phyloP scores from a whole-genome alignment of 2,113 vertebrate genomes.

The Tympanuchus pallidicinctus region DNA sequence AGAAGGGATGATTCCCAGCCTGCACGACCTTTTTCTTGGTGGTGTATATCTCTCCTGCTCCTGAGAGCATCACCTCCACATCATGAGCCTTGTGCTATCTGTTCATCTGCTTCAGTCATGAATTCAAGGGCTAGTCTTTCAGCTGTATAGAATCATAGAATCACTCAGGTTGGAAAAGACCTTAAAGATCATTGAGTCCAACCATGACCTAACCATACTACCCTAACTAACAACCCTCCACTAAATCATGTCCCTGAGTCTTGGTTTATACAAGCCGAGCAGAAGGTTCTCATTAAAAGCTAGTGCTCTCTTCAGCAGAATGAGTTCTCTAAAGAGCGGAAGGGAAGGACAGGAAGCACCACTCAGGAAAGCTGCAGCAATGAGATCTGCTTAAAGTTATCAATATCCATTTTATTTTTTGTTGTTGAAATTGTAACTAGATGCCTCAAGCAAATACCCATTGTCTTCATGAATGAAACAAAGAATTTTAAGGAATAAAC shows the following conservation, averaged over 20 bases:
- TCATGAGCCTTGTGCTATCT: background rate
- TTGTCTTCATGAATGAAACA: background rate
- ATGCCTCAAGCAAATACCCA: background rate
- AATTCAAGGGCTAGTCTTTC: constrained; percentile 1
- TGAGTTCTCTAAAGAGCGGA: background rate
- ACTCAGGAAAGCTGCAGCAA: background rate
- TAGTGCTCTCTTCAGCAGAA: background rate
- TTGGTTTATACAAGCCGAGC: background rate
- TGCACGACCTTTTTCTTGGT: background rate
- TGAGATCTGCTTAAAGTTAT: constrained; percentile 2
- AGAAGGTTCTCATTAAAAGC: background rate
- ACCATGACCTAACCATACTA: too few species aligned
- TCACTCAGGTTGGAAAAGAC: too few species aligned
- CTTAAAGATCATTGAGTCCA: too few species aligned
- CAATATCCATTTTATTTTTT: background rate
- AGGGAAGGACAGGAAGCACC: background rate
- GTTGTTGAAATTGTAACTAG: background rate
- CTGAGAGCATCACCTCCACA: background rate
- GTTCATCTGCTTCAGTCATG: background rate
- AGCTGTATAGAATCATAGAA: background rate
- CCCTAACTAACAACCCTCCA: too few species aligned
- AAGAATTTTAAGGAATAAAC: background rate
- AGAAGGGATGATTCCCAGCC: background rate
- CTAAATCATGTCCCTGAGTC: background rate
- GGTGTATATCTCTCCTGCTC: background rate